Evolutionary conservation across 2,113 vertebrate species (phyloP), one percentile per base, ranked within the genome.

Genomic region (Oreocharis arfaki): DNA sequence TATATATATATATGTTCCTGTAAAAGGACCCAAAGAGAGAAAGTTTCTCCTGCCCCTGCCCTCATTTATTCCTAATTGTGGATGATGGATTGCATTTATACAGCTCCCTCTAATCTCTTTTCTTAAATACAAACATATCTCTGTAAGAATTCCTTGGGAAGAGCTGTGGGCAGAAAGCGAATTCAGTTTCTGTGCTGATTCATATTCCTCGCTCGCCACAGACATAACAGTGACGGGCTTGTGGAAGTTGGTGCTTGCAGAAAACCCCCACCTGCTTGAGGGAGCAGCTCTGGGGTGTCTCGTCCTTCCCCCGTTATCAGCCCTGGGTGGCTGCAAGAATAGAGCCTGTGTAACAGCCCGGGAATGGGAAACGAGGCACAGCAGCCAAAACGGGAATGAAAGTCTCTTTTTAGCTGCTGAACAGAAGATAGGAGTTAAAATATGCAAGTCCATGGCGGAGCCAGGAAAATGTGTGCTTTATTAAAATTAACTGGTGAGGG

Each of bases 381-480:
- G 86, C 93, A 97, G 95, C 96, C 97, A 97, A 93, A 93, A 95
- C 13, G 47, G 93, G 89, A 93, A 97, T 91, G 88, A 97, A 98
- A 97, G 97, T 89, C 91, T 95, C 97, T 95, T 97, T 98, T 96
- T 97, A 95, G 97, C 96, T 81, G 96, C 90, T 84, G 92, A 96
- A 84, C 78, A 92, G 60, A 94, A 95, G 96, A 97, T 39, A 94
- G 97, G 82, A 97, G 94, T 80, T 96, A 97, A 97, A 98, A 97
- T 94, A 94, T 87, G 64, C 95, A 80, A 73, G 91, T 10, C 84
- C 53, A 7, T 59, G 78, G 61, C 0, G 22, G 81, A 96, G 96
- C 92, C 96, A 95, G 92, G 53, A 96, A 95, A 96, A 96, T 69
- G 93, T 75, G 95, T 3, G 82, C 91, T 81, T 91, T 89, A 90